Conservation (phyloP, 2,113 vertebrate species). For the Melanocharis versteri region DNA sequence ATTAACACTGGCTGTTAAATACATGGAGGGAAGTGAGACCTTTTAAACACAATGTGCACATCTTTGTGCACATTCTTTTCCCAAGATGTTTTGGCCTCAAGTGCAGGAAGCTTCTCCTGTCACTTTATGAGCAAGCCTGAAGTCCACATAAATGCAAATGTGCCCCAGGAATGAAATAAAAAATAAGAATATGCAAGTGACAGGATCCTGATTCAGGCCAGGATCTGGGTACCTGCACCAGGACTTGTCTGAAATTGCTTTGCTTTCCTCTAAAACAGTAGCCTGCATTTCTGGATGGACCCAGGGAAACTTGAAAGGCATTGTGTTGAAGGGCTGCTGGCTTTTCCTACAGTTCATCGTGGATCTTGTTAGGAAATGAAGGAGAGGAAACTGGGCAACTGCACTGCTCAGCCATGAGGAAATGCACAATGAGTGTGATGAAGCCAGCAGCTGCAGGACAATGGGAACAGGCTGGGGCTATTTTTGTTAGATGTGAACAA, state of each 20-base stretch:
- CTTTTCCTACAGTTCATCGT: constrained; percentile 50
- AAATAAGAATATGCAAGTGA: neutral
- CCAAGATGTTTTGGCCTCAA: neutral
- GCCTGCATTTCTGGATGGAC: neutral
- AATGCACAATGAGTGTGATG: constrained; percentile 40
- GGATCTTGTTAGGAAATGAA: constrained; percentile 63
- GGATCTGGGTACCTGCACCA: neutral
- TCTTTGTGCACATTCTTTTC: neutral
- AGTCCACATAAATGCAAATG: neutral
- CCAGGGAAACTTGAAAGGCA: neutral
- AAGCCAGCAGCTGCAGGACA: constrained; percentile 71
- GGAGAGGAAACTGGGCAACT: constrained; percentile 65
- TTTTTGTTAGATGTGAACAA: constrained; percentile 73
- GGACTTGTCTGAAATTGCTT: neutral
- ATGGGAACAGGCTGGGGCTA: constrained; percentile 60
- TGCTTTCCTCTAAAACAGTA: neutral
- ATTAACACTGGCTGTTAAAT: neutral
- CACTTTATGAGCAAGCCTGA: neutral
- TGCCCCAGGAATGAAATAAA: neutral
- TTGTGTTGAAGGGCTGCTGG: constrained; percentile 4
- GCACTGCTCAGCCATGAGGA: constrained; percentile 50
- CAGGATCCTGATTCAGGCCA: neutral
- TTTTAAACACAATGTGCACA: neutral
- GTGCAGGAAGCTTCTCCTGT: constrained; percentile 5
- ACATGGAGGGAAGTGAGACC: neutral